phyloP scores from a whole-genome alignment of 2,113 vertebrate species.

The Leptosomus discolor region DNA sequence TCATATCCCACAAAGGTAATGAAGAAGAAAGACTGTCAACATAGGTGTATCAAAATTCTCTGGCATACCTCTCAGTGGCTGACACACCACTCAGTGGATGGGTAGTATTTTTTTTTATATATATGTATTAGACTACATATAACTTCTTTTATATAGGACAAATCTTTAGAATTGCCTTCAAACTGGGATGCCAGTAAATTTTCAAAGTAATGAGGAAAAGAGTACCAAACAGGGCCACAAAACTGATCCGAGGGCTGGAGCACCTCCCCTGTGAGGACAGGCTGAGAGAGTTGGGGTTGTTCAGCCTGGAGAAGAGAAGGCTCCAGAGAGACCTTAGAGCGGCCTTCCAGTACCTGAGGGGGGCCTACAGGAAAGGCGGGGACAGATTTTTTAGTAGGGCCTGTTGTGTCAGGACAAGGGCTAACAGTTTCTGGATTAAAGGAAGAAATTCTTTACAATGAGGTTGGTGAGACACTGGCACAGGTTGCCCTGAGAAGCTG shows the following conservation, averaged over 20 bases:
- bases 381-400: accelerated
- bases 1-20: background rate
- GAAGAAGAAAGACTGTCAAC: background rate
- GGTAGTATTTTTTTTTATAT: background rate
- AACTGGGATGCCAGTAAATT: background rate
- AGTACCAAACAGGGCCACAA: background rate
- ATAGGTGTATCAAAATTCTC: background rate
- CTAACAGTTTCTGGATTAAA: background rate
- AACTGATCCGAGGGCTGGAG: accelerated
- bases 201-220: background rate
- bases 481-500: background rate
- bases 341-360: accelerated
- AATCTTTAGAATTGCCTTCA: background rate
- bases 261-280: no score
- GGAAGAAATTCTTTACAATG: background rate
- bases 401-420: background rate
- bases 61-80: background rate
- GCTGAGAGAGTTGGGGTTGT: background rate
- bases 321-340: accelerated
- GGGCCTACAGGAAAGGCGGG: background rate
- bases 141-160: background rate
- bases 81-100: background rate
- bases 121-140: background rate
- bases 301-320: background rate
- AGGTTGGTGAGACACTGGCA: background rate